A percentile compares a stretch with the other conserved stretches of the same genome.
phyloP scores from a whole-genome alignment of 2,797 vertebrate genomes.

The Toxotes lorentzi region DNA sequence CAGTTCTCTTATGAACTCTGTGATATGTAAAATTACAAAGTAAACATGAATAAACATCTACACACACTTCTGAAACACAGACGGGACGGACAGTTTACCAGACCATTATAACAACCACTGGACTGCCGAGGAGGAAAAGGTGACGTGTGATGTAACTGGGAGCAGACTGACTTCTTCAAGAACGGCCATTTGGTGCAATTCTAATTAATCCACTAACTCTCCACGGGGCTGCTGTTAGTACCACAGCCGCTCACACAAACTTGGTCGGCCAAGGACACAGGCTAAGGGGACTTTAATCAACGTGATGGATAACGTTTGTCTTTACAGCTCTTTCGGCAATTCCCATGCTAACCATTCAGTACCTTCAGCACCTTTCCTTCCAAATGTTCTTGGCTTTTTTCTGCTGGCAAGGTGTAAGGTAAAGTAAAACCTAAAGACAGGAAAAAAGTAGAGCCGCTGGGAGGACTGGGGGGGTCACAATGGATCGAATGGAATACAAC shows the following conservation, averaged over 20 bases:
- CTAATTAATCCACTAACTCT: conserved; percentile 74
- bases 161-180: conserved; percentile 61
- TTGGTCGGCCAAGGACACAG: conserved; percentile 68
- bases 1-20: neutral
- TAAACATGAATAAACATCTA: too few relatives aligned
- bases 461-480: too few relatives aligned
- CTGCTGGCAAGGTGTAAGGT: conserved; percentile 40
- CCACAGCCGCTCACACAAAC: conserved; percentile 60
- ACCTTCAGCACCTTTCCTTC: conserved; percentile 52
- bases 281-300: conserved; percentile 73
- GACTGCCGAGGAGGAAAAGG: conserved; percentile 10
- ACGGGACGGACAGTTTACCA: neutral
- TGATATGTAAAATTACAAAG: neutral
- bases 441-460: conserved; percentile 19
- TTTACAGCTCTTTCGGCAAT: conserved; percentile 50
- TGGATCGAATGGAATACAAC: neutral
- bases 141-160: conserved; percentile 38
- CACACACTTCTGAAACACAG: too few relatives aligned
- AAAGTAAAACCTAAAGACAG: conserved; percentile 45
- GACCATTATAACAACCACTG: conserved; percentile 20
- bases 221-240: conserved; percentile 62
- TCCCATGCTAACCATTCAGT: conserved; percentile 63
- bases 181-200: conserved; percentile 62
- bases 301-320: conserved; percentile 72
- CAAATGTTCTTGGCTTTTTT: conserved; percentile 44